phyloP scores from a whole-genome alignment of 2,888 invertebrate species.

The Eugnorisma glareosa region DNA sequence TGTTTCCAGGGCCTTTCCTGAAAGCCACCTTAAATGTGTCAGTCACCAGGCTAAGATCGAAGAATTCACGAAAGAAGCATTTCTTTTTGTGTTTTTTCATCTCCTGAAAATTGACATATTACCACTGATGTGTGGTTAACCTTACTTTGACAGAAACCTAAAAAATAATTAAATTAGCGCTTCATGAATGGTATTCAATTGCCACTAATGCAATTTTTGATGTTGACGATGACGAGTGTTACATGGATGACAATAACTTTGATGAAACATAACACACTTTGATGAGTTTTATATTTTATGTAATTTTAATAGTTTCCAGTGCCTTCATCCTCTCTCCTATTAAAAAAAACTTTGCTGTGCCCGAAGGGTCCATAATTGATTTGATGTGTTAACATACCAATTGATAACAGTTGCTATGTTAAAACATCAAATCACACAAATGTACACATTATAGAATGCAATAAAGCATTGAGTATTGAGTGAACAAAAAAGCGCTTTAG shows the following conservation, averaged over 20 bases:
- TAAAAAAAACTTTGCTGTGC: no score
- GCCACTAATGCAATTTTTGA: not conserved
- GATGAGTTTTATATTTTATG: no score
- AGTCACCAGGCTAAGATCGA: slow-evolving; percentile 93
- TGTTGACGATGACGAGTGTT: not conserved
- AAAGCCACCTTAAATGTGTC: slow-evolving; percentile 95
- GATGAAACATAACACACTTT: no score
- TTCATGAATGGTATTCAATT: not conserved
- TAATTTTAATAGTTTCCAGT: no score
- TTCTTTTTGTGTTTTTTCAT: slow-evolving; percentile 59
- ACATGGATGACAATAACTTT: not conserved
- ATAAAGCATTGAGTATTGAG: no score
- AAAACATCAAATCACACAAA: no score
- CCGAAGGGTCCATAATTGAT: no score
- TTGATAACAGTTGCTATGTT: no score
- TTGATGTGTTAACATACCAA: no score
- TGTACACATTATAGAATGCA: no score
- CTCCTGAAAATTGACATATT: slow-evolving; percentile 32
- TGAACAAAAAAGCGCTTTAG: not conserved
- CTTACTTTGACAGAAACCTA: not conserved
- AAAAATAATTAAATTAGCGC: not conserved
- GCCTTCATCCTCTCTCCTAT: no score
- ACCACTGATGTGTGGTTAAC: not conserved
- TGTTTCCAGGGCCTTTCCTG: slow-evolving; percentile 93
- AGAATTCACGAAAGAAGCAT: slow-evolving; percentile 92